Evolutionary conservation across 1,140 invertebrate genomes (phyloP).

Genomic region (Thaumetopoea pityocampa): DNA sequence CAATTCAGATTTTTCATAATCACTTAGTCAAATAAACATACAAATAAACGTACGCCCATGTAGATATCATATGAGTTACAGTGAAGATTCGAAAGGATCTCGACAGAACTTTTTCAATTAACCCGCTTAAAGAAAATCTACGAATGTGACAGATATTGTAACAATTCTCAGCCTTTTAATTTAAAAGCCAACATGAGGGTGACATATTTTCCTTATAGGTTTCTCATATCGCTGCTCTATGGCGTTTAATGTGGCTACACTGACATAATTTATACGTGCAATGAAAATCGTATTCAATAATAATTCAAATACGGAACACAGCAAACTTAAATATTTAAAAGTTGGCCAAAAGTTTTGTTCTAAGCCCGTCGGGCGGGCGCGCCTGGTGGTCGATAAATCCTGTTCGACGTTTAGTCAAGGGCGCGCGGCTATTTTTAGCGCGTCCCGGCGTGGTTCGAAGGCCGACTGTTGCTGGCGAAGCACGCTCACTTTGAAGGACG

Average conservation of each 20-base stretch:
- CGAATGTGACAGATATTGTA: too few relatives aligned
- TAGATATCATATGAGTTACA: too few relatives aligned
- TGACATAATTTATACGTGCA: conserved; percentile 6
- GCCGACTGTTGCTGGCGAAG: conserved; percentile 38
- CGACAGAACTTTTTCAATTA: too few relatives aligned
- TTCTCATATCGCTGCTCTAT: too few relatives aligned
- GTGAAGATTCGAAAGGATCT: too few relatives aligned
- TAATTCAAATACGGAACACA: conserved; percentile 11
- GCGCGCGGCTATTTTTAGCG: conserved; percentile 60
- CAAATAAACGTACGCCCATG: too few relatives aligned
- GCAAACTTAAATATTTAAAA: conserved; percentile 7
- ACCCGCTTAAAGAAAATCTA: too few relatives aligned
- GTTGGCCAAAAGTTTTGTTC: conserved; percentile 11
- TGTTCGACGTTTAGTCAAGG: conserved; percentile 62
- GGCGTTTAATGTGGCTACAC: conserved; percentile 9
- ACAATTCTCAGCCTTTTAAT: neutral
- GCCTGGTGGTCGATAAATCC: conserved; percentile 52
- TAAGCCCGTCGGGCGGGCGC: conserved; percentile 9
- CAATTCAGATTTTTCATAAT: too few relatives aligned
- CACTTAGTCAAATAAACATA: too few relatives aligned
- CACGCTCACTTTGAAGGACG: conserved; percentile 42
- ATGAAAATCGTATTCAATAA: conserved; percentile 1
- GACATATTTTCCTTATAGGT: too few relatives aligned
- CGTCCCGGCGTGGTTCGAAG: conserved; percentile 53
- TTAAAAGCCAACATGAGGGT: too few relatives aligned